Evolutionary conservation across 2,797 vertebrate genomes (phyloP), one percentile per base, ranked within the genome.

Genomic region (Calcarius lapponicus): DNA sequence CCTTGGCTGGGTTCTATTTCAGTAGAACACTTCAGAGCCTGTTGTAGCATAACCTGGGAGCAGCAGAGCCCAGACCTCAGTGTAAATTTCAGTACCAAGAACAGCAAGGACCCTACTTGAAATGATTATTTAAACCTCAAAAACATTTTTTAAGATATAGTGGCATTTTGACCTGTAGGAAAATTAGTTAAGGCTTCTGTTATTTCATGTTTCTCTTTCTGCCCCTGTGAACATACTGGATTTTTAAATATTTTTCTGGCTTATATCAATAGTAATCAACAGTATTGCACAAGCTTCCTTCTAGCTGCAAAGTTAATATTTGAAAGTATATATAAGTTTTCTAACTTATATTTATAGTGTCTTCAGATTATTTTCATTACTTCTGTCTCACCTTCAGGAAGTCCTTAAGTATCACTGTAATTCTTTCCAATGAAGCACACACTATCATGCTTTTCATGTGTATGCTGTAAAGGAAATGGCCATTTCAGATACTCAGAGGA

Each of bases 311-410:
- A 74, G 66, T 87, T 92, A 93, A 87, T 69, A 78, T 36, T 51
- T 73, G 10, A 26, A 53, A 78, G 15, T 51, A 42, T 76, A 13
- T 51, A 2, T 69, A 26, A 45, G 6, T 84, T 92, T 90, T 61
- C 62, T 88, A 24, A 48, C 18, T 60, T 81, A 31, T 1, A 7
- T 48, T 40, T 65, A 4, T 78, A 34, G 13, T 36, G 50, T 38
- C 36, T 48, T 86, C 72, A 66, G 56, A 65, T 15, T 62, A 40
- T 71, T 81, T 83, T 47, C 22, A 45, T 75, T 54, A 34, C 28
- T 72, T 83, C 20, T 91, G 36, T 92, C 57, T 93, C 70, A 60
- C 71, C 62, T 56, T 74, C 57, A 90, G 85, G 75, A 90, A 93
- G 91, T 93, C 36, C 42, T 58, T 29, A 45, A 57, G 61, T 65